Base-by-base conservation (phyloP, 2,797 vertebrate genomes). In the Tapirus indicus region DNA sequence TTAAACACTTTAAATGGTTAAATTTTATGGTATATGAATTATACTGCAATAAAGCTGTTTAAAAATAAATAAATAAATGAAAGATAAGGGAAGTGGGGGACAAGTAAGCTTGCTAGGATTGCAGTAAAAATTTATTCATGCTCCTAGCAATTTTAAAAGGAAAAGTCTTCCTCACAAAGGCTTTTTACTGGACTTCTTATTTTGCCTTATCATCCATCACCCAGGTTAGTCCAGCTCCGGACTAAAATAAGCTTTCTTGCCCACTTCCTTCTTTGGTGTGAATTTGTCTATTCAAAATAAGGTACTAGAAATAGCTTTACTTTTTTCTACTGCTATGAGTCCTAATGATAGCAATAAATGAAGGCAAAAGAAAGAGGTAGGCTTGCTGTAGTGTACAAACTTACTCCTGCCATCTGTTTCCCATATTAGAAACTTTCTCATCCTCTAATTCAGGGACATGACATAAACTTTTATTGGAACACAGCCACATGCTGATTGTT, bases 201-300 rank as follows among this genome's bases (percentile, higher is more conserved):
- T 78, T 64, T 44, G 32, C 71, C 38, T 52, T 35, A 91, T 27
- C 17, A 25, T 58, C 47, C 14, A 68, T 16, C 29, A 41, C 74
- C n/a, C 10, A 84, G 38, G 38, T 90, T 60, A 80, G 29, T 79
- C 25, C 41, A 72, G 32, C 25, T 85, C 32, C 58, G 41, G 10
- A 75, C 21, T 94, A 60, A 88, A 93, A 71, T 32, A 68, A 68
- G 9, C 41, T 75, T 69, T 52, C 27, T 58, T 91, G 41, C 23
- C 41, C 69, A 38, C 35, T 77, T 93, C 69, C 41, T 88, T 93
- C 35, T 58, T 68, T 58, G n/a, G 14, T 74, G n/a, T 52, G 75
- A 74, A 74, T 69, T 85, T 74, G 79, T 92, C 71, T 84, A 47
- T 56, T 71, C 23, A 47, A 91, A 96, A 72, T 56, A 66, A 79